Evolutionary conservation across 2,797 vertebrate genomes (phyloP).

Genomic region (Monodelphis domestica): DNA sequence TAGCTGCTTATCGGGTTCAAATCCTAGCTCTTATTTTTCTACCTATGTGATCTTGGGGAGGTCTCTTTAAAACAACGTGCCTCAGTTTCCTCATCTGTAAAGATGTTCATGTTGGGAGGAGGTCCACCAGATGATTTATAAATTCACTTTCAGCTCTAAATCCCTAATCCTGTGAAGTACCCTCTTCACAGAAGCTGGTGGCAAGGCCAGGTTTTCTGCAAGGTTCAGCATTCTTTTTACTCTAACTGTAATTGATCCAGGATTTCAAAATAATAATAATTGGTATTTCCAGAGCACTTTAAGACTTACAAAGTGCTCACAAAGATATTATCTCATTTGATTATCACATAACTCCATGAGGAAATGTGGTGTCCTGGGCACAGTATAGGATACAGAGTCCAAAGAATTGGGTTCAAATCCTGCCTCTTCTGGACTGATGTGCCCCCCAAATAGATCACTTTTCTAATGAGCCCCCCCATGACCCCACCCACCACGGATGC

Average conservation of each 20-base stretch:
- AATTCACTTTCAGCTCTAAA: neutral
- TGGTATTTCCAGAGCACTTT: neutral
- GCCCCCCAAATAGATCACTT: neutral
- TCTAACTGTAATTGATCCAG: neutral
- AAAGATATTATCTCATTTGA: neutral
- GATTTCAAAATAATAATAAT: neutral
- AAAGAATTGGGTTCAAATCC: neutral
- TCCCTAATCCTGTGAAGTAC: neutral
- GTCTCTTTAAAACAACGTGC: neutral
- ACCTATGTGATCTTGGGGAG: neutral
- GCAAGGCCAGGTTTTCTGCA: no score
- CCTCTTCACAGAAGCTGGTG: neutral
- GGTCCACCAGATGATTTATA: neutral
- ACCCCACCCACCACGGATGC: accelerated
- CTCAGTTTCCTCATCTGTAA: neutral
- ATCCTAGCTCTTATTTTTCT: neutral
- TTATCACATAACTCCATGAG: neutral
- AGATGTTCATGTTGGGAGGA: neutral
- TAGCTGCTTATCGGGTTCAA: neutral
- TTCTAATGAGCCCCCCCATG: neutral
- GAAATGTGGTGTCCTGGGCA: neutral
- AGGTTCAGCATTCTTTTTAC: neutral
- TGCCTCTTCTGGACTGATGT: neutral
- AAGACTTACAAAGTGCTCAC: neutral
- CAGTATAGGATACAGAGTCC: neutral